These are phyloP conservation scores for Platypus cylindrus DNA, from an alignment of 2,888 invertebrate species.

Conservation along the genomic window DNA sequence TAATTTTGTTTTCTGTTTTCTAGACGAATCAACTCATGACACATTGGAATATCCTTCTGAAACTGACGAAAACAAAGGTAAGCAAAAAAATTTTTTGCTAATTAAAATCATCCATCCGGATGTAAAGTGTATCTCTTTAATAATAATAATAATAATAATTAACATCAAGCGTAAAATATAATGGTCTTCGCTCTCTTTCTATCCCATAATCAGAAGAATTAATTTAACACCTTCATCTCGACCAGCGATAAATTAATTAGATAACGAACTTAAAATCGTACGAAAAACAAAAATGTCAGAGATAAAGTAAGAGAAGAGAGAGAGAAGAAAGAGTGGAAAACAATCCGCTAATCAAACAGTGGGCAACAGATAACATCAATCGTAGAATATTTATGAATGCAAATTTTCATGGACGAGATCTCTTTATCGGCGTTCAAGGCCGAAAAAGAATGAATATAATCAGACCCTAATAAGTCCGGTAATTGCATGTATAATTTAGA, in stretches of 20 bases:
- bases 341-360: conserved; percentile 29
- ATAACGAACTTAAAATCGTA: conserved; percentile 20
- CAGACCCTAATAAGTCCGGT: conserved; percentile 28
- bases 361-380: conserved; percentile 24
- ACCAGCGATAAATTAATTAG: conserved; percentile 25
- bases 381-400: conserved; percentile 28
- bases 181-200: too few species aligned
- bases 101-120: too few species aligned
- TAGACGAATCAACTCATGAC: conserved; percentile 30
- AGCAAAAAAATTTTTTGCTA: conserved; percentile 13
- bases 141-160: too few species aligned
- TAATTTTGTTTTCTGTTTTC: conserved; percentile 23
- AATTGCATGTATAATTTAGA: conserved; percentile 31
- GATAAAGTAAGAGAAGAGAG: too few species aligned
- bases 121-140: too few species aligned
- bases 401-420: conserved; percentile 18
- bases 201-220: too few species aligned
- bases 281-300: too few species aligned
- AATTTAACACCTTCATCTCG: conserved; percentile 22
- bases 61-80: conserved; percentile 30
- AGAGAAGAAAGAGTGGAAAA: conserved; percentile 23
- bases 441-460: conserved; percentile 23
- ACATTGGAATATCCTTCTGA: conserved; percentile 29
- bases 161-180: too few species aligned
- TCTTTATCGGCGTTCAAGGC: conserved; percentile 18